Evolutionary conservation across 2,888 invertebrate species (phyloP), one percentile per base, ranked within the genome.

Genomic region (Agriopis marginaria): DNA sequence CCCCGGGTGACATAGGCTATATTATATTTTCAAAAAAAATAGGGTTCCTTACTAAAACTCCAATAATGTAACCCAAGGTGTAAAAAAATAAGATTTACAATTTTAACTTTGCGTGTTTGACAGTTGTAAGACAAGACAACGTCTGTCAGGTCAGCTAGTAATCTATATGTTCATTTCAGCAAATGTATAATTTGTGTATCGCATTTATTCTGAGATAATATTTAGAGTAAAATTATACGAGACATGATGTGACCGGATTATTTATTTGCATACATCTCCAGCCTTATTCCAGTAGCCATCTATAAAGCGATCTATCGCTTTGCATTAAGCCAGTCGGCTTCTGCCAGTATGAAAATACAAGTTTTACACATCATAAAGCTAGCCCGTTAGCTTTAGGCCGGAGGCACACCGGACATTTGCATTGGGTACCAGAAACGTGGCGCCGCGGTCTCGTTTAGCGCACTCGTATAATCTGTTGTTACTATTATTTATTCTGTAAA

Each of bases 281-380:
- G 11, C 1, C 58, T 23, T 58, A 58, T 58, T 23, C 45, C 45
- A 40, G 45, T 11, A 45, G 58, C 23, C 12, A 9, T 7, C 32
- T 44, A 44, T 45, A 44, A 62, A 44, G 50, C 62, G 53, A 53
- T 12, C 53, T 53, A 67, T 74, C 70, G 68, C 66, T 76, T 70
- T 68, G 71, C 67, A 54, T 68, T 40, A 68, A 66, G 65, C 51
- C 17, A 68, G 62, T 68, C 51, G 47, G 50, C 59, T 60, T 59
- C 40, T 53, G 53, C 17, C 39, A 63, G 60, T 60, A 68, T 68
- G 68, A n/a, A 40, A 68, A 64, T 54, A 17, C n/a, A 49, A 53
- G 59, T 42, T 63, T 68, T 68, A 68, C 63, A 68, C 68, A 17
- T 63, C 68, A 68, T 64, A 60, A 68, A 64, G 40, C 39, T 44